These are phyloP conservation scores for Minunthozetes semirufus DNA, from an alignment of 2,888 invertebrate species.

Conservation along the genomic window DNA sequence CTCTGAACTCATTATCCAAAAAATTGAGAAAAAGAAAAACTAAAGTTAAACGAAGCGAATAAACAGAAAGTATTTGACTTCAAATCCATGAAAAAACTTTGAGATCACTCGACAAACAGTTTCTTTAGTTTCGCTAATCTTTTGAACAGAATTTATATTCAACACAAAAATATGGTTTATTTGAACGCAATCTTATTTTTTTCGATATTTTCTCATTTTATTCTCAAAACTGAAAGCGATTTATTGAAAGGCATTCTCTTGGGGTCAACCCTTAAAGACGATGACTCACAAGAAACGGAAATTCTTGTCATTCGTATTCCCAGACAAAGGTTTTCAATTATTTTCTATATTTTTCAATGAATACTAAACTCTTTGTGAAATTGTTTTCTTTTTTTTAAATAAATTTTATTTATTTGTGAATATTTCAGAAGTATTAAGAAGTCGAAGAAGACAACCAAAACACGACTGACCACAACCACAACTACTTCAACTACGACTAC, in stretches of 20 bases:
- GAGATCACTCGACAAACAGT: too few species aligned
- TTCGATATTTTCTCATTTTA: not conserved
- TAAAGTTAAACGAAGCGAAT: too few species aligned
- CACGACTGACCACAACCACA: not conserved
- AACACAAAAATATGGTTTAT: not conserved
- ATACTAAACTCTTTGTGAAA: too few species aligned
- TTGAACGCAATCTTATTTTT: not conserved
- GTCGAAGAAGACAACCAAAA: not conserved
- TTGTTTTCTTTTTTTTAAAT: too few species aligned
- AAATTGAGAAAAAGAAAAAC: too few species aligned
- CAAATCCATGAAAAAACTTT: too few species aligned
- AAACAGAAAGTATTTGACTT: too few species aligned
- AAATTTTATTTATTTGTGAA: too few species aligned
- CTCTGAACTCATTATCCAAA: too few species aligned
- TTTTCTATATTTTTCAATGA: too few species aligned
- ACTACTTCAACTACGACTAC: not conserved
- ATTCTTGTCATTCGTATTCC: not conserved
- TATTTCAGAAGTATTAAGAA: not conserved
- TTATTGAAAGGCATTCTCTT: not conserved
- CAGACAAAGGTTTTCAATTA: not conserved
- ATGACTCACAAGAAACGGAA: not conserved
- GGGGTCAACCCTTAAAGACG: not conserved
- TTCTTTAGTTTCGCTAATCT: too few species aligned
- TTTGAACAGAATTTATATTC: too few species aligned
- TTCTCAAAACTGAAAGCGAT: not conserved